Conservation (phyloP, 2,797 vertebrate genomes). For the Acestrorhynchus altus region DNA sequence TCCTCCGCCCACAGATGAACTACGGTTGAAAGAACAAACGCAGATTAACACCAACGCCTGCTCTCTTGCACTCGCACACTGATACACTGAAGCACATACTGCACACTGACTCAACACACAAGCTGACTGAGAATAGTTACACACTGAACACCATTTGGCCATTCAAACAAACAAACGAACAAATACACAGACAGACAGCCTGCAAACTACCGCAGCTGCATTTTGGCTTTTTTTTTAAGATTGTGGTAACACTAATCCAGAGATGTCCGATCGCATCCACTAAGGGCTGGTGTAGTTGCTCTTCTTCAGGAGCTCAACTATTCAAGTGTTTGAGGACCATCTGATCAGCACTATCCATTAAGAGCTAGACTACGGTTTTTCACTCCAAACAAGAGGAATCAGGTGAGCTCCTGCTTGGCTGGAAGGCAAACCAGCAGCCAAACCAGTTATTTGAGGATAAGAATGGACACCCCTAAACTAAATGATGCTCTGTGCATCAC, state of each 20-base stretch:
- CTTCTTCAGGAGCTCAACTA: too few species aligned
- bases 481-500: too few species aligned
- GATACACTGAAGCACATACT: not conserved
- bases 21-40: constrained; percentile 80
- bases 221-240: not conserved
- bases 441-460: too few species aligned
- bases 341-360: too few species aligned
- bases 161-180: not conserved
- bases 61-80: constrained; percentile 34
- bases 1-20: constrained; percentile 84
- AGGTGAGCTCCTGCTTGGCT: too few species aligned
- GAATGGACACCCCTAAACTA: too few species aligned
- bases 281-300: too few species aligned
- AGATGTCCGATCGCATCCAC: too few species aligned
- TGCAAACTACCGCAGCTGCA: not conserved
- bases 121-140: constrained; percentile 19
- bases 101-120: not conserved
- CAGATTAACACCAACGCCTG: constrained; percentile 74
- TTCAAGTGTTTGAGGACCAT: too few species aligned
- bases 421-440: too few species aligned
- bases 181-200: not conserved
- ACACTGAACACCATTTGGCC: constrained; percentile 10
- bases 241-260: constrained; percentile 35
- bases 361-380: too few species aligned
- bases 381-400: too few species aligned